Conservation (phyloP, 2,888 invertebrate genomes). For the Drosophila percnosoma region DNA sequence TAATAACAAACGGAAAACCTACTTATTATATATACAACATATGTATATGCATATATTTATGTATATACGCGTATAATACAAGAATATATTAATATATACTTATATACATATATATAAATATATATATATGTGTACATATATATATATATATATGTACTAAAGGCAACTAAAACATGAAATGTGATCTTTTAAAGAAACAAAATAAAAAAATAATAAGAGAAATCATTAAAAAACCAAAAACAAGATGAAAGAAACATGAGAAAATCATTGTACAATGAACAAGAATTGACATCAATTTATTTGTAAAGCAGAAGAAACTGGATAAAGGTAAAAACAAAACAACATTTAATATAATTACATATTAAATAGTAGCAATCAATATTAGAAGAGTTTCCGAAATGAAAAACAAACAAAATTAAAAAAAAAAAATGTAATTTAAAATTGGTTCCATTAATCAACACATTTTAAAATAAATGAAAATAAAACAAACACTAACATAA, state of each 20-base stretch:
- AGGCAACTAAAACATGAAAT: slow-evolving; percentile 83
- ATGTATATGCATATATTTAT: slow-evolving; percentile 68
- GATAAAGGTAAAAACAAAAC: slow-evolving; percentile 49
- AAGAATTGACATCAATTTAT: slow-evolving; percentile 54
- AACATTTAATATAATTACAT: slow-evolving; percentile 38
- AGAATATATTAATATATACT: slow-evolving; percentile 62
- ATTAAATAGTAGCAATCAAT: slow-evolving; percentile 52
- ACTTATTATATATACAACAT: slow-evolving; percentile 66
- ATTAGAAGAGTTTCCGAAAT: slow-evolving; percentile 52
- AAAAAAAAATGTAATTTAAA: slow-evolving; percentile 54
- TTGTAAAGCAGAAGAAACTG: slow-evolving; percentile 57
- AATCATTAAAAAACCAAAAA: slow-evolving; percentile 49
- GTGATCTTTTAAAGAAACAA: slow-evolving; percentile 84
- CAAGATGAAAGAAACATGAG: slow-evolving; percentile 8
- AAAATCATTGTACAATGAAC: slow-evolving; percentile 38
- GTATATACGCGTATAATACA: slow-evolving; percentile 71
- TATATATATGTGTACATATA: slow-evolving; percentile 38
- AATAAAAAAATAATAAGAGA: slow-evolving; percentile 55
- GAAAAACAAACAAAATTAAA: slow-evolving; percentile 15
- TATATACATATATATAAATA: slow-evolving; percentile 50
- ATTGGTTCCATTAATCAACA: slow-evolving; percentile 66
- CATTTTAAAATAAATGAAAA: slow-evolving; percentile 35
- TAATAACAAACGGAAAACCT: slow-evolving; percentile 54
- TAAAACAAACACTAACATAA: slow-evolving; percentile 47
- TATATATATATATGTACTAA: slow-evolving; percentile 74